Conservation (phyloP, 2,113 vertebrate genomes). For the Pandion haliaetus region DNA sequence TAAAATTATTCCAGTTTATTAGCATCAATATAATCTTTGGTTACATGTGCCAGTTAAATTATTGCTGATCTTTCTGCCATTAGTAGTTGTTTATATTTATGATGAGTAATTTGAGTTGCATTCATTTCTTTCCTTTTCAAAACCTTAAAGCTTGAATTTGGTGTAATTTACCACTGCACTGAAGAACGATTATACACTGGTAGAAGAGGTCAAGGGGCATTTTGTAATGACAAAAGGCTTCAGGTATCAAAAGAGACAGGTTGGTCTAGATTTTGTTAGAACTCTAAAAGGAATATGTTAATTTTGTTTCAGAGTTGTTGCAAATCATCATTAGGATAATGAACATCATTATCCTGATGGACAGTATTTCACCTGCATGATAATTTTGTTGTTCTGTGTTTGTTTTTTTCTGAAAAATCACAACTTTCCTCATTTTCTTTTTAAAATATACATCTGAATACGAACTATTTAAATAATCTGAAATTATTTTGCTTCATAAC, state of each 20-base stretch:
- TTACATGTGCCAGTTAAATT: constrained; percentile 54
- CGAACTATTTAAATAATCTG: not conserved
- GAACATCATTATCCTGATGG: constrained; percentile 25
- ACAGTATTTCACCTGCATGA: constrained; percentile 38
- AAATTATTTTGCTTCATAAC: not conserved
- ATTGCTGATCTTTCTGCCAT: constrained; percentile 60
- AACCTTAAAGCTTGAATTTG: constrained; percentile 83
- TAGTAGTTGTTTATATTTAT: constrained; percentile 66
- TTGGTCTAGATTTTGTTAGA: constrained; percentile 65
- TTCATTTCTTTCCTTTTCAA: constrained; percentile 63
- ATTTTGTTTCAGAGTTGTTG: constrained; percentile 67
- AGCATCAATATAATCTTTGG: constrained; percentile 31
- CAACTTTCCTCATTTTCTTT: constrained; percentile 13
- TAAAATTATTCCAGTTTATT: constrained; percentile 35
- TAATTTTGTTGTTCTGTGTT: constrained; percentile 33
- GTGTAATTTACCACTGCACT: constrained; percentile 88
- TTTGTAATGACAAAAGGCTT: constrained; percentile 84
- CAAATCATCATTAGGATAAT: constrained; percentile 60
- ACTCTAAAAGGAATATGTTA: constrained; percentile 55
- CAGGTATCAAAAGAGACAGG: constrained; percentile 84
- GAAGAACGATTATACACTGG: constrained; percentile 86
- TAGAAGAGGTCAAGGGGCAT: constrained; percentile 84
- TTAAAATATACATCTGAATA: not conserved
- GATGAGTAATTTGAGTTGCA: constrained; percentile 58
- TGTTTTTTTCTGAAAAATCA: constrained; percentile 26